Evolutionary conservation across 2,113 vertebrate species (phyloP), one percentile per base, ranked within the genome.

Genomic region (Siniperca knerii): DNA sequence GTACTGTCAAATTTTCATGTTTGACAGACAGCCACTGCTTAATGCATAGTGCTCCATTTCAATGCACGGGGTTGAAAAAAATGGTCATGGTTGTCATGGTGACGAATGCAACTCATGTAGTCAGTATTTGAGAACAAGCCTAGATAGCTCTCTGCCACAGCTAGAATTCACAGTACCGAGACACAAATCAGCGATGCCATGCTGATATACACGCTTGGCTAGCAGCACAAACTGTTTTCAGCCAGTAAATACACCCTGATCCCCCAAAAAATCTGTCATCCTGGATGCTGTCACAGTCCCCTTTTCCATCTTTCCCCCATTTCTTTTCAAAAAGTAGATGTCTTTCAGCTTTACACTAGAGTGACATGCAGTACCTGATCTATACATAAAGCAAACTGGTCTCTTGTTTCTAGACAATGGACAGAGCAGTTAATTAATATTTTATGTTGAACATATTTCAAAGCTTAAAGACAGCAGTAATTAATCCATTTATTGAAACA

Each of bases 201-300:
- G 81, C 83, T 83, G 92, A 85, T 85, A 48, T 64, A 84, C 87
- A 82, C 79, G 78, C 72, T 74, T 74, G 88, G 85, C 86, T 54
- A 74, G 75, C 72, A 82, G 61, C 71, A 73, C 83, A 85, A 68
- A 88, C 60, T 78, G 71, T 80, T 87, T 83, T 73, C 77, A 65
- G 81, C 74, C 85, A 70, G 64, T 83, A 84, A 89, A 91, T 87
- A 83, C 75, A 48, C 62, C 29, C 83, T 75, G 80, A 90, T 89
- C 88, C 82, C 29, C 67, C 60, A 75, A 64, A 77, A 92, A 92
- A 89, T 84, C 88, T 89, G 90, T 87, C 79, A 67, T 75, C 61
- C 74, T 60, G 50, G 62, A 86, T 23, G 74, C 68, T 29, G 71
- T 69, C 75, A 70, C 77, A 57, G 15, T 71, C 62, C 66, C 52